Evolutionary conservation across 1,140 invertebrate genomes (phyloP), one percentile per base, ranked within the genome.

Genomic region (Lanistes nyassanus): DNA sequence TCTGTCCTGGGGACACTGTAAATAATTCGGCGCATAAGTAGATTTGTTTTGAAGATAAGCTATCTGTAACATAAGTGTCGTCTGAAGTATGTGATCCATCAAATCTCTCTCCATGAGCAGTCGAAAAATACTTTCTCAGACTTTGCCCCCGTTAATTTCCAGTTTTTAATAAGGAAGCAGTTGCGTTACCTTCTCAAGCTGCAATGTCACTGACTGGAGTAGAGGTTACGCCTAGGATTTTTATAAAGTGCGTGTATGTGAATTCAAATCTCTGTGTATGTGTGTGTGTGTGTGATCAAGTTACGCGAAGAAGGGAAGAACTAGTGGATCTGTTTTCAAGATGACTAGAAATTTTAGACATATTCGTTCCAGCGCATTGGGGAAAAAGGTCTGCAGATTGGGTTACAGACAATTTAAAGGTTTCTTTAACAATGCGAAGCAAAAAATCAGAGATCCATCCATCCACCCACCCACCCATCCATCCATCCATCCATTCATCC

Each of bases 31-130:
- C n/a, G n/a, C n/a, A n/a, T n/a, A n/a, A n/a, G n/a, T n/a, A n/a
- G n/a, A n/a, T n/a, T n/a, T n/a, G n/a, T n/a, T n/a, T n/a, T n/a
- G n/a, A n/a, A n/a, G n/a, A n/a, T n/a, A n/a, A n/a, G n/a, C n/a
- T n/a, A n/a, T n/a, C n/a, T n/a, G n/a, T n/a, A n/a, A n/a, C n/a
- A n/a, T n/a, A 75, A 66, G 53, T 69, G 55, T 42, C 56, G 29
- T 37, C 74, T 68, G 66, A 75, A 75, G 66, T 68, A 69, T 29
- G 16, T 26, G 56, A 39, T 68, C 47, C 62, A 64, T 36, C 34
- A 29, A 64, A 29, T 36, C 62, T 36, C 62, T 36, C 62, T 36
- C 60, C 31, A 55, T 55, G n/a, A 16, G 53, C n/a, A 55, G 53
- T 55, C n/a, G n/a, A n/a, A n/a, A n/a, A n/a, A n/a, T n/a, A n/a